Evolutionary conservation across 1,140 invertebrate genomes (phyloP).

Genomic region (Druon quercuslanigerum): DNA sequence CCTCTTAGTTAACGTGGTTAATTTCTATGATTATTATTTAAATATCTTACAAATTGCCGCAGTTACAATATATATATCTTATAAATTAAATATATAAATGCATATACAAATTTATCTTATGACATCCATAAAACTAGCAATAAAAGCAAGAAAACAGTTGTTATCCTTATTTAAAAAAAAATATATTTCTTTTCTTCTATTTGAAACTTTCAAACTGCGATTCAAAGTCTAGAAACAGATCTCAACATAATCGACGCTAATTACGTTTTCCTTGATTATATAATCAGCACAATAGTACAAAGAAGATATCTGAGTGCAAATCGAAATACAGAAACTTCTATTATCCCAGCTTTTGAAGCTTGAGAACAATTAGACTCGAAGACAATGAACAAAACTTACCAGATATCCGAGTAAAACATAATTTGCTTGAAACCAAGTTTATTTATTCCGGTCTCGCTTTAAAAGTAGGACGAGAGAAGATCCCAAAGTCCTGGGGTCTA

Average conservation of each 20-base stretch:
- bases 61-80: too few species aligned
- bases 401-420: conserved; percentile 6
- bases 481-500: too few species aligned
- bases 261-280: not conserved
- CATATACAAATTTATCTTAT: too few species aligned
- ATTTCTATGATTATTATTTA: too few species aligned
- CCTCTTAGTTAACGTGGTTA: too few species aligned
- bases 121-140: too few species aligned
- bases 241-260: conserved; percentile 1
- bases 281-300: conserved; percentile 21
- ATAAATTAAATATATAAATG: too few species aligned
- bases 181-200: too few species aligned
- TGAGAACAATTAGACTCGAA: conserved; percentile 7
- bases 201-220: too few species aligned
- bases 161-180: too few species aligned
- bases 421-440: not conserved
- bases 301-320: conserved; percentile 10
- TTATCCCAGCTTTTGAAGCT: conserved; percentile 9
- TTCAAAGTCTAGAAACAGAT: not conserved
- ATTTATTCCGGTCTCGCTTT: conserved; percentile 11
- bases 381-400: conserved; percentile 9
- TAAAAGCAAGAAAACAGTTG: too few species aligned
- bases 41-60: too few species aligned
- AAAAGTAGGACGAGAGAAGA: not conserved
- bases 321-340: conserved; percentile 10